Percentiles rank a stretch among this genome's conserved stretches.
These are phyloP conservation scores for Tenodera sinensis DNA, from an alignment of 2,888 invertebrate genomes.

Conservation along the genomic window DNA sequence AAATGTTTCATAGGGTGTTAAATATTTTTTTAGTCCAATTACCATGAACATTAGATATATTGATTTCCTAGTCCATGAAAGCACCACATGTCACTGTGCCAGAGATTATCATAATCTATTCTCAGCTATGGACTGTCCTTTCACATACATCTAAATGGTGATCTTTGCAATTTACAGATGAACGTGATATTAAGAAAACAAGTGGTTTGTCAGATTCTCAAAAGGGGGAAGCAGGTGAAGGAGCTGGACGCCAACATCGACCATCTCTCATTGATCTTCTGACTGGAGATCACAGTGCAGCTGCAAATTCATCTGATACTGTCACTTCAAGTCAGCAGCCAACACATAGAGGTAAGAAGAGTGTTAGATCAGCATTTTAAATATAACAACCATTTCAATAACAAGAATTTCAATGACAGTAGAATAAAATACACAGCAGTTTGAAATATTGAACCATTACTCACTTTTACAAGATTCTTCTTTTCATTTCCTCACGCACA, in stretches of 20 bases:
- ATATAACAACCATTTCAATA: background rate
- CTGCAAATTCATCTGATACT: constrained; percentile 35
- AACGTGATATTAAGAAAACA: constrained; percentile 29
- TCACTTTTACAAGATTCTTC: too few relatives aligned
- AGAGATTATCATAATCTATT: too few relatives aligned
- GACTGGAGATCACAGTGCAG: constrained; percentile 52
- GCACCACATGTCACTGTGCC: too few relatives aligned
- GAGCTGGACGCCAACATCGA: constrained; percentile 48
- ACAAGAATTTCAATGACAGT: too few relatives aligned
- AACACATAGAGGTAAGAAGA: constrained; percentile 42
- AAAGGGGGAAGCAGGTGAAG: background rate
- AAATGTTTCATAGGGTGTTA: too few relatives aligned
- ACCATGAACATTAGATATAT: too few relatives aligned
- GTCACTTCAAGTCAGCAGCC: constrained; percentile 43
- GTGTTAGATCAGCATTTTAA: background rate
- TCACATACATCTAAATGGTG: too few relatives aligned
- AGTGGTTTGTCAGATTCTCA: constrained; percentile 24
- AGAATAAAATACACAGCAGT: too few relatives aligned
- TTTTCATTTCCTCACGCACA: too few relatives aligned
- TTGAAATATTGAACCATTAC: too few relatives aligned
- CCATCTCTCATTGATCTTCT: constrained; percentile 67
- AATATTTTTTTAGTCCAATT: too few relatives aligned
- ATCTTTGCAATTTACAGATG: constrained; percentile 28
- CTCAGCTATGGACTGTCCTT: background rate
- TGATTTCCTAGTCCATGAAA: too few relatives aligned